phyloP scores from a whole-genome alignment of 92 coral and sea anemone species.

The Palythoa grandis region DNA sequence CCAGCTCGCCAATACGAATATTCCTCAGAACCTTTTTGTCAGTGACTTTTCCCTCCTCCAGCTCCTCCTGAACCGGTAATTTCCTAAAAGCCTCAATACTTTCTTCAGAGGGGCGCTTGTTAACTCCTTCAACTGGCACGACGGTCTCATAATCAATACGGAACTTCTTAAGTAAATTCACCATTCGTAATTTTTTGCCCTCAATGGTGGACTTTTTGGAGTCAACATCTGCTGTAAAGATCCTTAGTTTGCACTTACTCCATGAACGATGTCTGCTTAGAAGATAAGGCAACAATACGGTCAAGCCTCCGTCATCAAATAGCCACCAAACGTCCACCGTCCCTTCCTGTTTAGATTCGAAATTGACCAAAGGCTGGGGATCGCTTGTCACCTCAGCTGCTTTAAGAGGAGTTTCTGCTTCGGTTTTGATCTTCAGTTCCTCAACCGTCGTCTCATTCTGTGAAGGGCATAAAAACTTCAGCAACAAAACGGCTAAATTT shows the following conservation, averaged over 20 bases:
- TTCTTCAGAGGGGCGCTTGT: slow-evolving; percentile 76
- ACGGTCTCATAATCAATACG: slow-evolving; percentile 88
- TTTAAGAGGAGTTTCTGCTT: slow-evolving; percentile 34
- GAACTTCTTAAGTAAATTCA: slow-evolving; percentile 86
- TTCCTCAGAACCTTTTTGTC: slow-evolving; percentile 89
- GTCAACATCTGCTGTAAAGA: slow-evolving; percentile 82
- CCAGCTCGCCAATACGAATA: slow-evolving; percentile 94
- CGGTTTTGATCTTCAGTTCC: neutral
- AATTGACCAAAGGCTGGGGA: slow-evolving; percentile 28
- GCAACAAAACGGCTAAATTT: neutral
- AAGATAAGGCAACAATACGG: slow-evolving; percentile 84
- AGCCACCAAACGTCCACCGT: slow-evolving; percentile 98
- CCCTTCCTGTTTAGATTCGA: slow-evolving; percentile 76
- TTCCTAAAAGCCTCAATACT: slow-evolving; percentile 81
- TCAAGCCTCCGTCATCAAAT: slow-evolving; percentile 96
- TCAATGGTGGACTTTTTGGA: slow-evolving; percentile 73
- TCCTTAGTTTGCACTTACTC: slow-evolving; percentile 85
- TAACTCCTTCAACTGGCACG: slow-evolving; percentile 72
- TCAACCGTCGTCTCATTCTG: neutral
- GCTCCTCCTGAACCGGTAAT: slow-evolving; percentile 73
- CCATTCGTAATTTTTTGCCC: slow-evolving; percentile 78
- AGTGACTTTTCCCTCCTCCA: slow-evolving; percentile 64
- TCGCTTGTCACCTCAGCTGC: slow-evolving; percentile 23
- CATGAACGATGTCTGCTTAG: slow-evolving; percentile 87
- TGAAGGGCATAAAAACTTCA: neutral